These are phyloP conservation scores for Phaethon lepturus DNA, from an alignment of 2,113 vertebrate genomes.

Conservation along the genomic window DNA sequence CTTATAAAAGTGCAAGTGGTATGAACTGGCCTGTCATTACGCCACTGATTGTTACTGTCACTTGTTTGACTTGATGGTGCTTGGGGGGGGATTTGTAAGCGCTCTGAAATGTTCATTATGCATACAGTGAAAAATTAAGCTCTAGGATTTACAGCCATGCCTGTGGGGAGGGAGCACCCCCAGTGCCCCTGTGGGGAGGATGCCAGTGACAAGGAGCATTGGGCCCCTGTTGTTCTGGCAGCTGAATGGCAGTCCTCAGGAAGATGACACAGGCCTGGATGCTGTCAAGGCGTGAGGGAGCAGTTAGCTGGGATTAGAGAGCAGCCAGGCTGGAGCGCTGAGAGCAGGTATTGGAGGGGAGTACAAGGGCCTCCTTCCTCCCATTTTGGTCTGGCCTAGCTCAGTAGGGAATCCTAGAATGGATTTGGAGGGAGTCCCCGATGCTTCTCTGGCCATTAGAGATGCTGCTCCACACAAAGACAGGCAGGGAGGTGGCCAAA, in stretches of 20 bases:
- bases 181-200: neutral
- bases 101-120: neutral
- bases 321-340: neutral
- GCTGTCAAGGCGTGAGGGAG: neutral
- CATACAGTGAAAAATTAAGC: neutral
- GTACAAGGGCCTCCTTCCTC: neutral
- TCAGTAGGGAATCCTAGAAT: neutral
- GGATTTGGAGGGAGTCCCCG: rapidly evolving
- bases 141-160: neutral
- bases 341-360: neutral
- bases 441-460: neutral
- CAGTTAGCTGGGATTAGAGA: neutral
- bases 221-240: constrained; percentile 10
- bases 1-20: neutral
- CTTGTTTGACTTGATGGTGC: constrained; percentile 7
- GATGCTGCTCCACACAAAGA: neutral
- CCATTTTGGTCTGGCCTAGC: neutral
- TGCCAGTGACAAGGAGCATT: neutral
- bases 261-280: neutral
- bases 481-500: neutral
- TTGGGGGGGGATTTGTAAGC: neutral
- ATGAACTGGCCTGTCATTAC: constrained; percentile 39
- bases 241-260: constrained; percentile 2
- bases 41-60: constrained; percentile 13
- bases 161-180: neutral